These are phyloP conservation scores for Noturus placidus DNA, from an alignment of 2,113 vertebrate genomes.

Conservation along the genomic window DNA sequence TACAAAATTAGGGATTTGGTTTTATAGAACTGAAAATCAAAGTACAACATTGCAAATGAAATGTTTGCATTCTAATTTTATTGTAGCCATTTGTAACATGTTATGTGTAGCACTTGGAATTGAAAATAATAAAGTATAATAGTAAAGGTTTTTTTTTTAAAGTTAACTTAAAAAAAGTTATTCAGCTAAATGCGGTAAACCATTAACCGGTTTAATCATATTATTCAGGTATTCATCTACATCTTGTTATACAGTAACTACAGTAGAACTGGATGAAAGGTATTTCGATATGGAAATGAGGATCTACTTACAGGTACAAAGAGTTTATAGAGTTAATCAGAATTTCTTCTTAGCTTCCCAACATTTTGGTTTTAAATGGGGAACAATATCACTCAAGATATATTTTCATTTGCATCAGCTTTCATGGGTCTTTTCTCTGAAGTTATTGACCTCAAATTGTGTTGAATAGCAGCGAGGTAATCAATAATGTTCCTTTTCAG, in stretches of 20 bases:
- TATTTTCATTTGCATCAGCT: not conserved
- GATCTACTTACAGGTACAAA: not conserved
- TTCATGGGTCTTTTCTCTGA: not conserved
- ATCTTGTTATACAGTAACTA: not conserved
- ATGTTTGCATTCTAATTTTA: not conserved
- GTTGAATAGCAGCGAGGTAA: conserved; percentile 38
- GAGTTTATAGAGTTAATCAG: not conserved
- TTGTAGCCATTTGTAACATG: not conserved
- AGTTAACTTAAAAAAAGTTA: no score
- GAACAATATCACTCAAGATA: not conserved
- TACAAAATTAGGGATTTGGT: not conserved
- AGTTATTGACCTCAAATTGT: conserved; percentile 25
- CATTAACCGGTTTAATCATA: not conserved
- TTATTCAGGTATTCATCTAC: not conserved
- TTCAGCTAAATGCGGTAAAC: not conserved
- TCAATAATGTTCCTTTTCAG: conserved; percentile 25
- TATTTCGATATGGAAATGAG: not conserved
- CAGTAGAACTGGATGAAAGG: not conserved
- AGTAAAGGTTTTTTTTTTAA: not conserved
- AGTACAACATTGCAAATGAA: not conserved
- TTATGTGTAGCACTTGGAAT: not conserved
- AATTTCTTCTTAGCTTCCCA: not conserved
- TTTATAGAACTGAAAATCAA: not conserved
- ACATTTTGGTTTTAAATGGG: not conserved
- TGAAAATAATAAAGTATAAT: not conserved